Evolutionary conservation across 1,140 invertebrate species (phyloP).

Genomic region (Mamestra configurata): DNA sequence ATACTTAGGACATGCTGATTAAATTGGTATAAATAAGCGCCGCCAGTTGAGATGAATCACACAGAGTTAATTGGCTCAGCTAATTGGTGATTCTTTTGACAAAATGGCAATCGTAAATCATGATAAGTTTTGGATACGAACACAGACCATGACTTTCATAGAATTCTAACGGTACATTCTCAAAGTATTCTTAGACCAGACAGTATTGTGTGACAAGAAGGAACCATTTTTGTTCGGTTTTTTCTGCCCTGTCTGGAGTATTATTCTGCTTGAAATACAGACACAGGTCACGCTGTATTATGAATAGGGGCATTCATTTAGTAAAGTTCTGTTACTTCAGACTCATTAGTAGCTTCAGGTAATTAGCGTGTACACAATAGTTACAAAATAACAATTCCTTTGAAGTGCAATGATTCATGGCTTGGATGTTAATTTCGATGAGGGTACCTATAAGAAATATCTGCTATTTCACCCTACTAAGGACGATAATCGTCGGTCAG

Average conservation of each 20-base stretch:
- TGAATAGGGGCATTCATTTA: conserved; percentile 52
- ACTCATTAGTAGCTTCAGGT: conserved; percentile 66
- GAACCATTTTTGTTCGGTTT: conserved; percentile 23
- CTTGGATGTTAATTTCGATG: conserved; percentile 5
- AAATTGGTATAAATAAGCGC: no score
- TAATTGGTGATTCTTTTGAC: no score
- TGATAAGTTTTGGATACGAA: not conserved
- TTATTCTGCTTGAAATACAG: conserved; percentile 5
- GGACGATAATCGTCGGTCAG: not conserved
- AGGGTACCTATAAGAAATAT: no score
- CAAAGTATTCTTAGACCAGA: conserved; percentile 17
- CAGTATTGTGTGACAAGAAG: conserved; percentile 36
- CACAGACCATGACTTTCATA: not conserved
- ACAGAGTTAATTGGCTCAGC: no score
- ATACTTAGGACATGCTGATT: no score
- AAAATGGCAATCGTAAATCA: no score
- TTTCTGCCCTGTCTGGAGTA: conserved; percentile 37
- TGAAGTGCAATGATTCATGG: conserved; percentile 67
- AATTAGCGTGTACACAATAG: conserved; percentile 69
- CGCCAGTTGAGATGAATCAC: no score
- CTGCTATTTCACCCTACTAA: not conserved
- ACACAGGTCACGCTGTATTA: conserved; percentile 23
- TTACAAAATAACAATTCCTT: conserved; percentile 65
- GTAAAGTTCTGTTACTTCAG: conserved; percentile 52
- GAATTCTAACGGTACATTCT: conserved; percentile 7